phyloP scores from a whole-genome alignment of 1,140 invertebrate species.

The Dendroctonus valens region DNA sequence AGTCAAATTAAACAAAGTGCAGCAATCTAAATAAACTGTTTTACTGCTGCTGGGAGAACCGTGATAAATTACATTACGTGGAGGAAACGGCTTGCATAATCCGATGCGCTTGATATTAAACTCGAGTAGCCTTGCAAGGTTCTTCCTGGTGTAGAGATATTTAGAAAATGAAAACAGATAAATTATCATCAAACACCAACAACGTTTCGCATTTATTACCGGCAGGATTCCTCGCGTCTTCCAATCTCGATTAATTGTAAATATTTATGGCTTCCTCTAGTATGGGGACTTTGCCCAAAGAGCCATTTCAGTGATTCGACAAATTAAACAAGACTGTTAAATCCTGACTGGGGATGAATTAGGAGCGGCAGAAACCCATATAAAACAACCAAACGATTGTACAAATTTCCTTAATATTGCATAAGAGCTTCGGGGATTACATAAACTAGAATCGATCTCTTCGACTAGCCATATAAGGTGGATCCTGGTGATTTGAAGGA shows the following conservation, averaged over 20 bases:
- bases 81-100: slow-evolving; percentile 10
- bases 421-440: no score
- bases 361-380: no score
- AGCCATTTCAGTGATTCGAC: slow-evolving; percentile 3
- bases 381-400: no score
- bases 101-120: slow-evolving; percentile 11
- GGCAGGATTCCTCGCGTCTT: slow-evolving; percentile 11
- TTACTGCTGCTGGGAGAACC: no score
- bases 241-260: slow-evolving; percentile 16
- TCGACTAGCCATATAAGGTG: no score
- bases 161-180: slow-evolving; percentile 17
- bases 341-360: no score
- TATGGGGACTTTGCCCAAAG: slow-evolving; percentile 9
- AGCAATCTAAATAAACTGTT: no score
- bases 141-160: slow-evolving; percentile 20
- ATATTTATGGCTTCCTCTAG: slow-evolving; percentile 24
- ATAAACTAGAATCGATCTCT: no score
- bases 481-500: no score
- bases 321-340: slow-evolving; percentile 1
- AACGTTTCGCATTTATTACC: slow-evolving; percentile 13
- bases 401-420: no score
- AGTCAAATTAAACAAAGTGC: no score
- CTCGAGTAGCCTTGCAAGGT: slow-evolving; percentile 19
- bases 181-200: slow-evolving; percentile 10
- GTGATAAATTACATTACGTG: background rate